These are phyloP conservation scores for Delichon dasypus DNA, from an alignment of 2,797 vertebrate genomes.

Conservation along the genomic window DNA sequence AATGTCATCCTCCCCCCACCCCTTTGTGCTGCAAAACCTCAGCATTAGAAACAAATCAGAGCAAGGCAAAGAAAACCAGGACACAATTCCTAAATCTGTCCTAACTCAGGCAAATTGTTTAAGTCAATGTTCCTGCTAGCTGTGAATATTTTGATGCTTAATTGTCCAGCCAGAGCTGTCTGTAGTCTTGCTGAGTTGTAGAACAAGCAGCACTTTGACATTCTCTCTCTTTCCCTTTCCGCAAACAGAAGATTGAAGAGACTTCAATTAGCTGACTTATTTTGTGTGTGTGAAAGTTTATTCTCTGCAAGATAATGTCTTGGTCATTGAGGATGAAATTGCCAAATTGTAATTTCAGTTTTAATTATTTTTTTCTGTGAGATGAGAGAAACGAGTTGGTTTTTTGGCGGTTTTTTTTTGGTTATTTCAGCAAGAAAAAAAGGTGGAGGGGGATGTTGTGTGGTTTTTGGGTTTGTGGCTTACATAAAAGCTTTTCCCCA, in stretches of 20 bases:
- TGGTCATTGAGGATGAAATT: not conserved
- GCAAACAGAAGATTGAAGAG: not conserved
- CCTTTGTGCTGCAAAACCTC: not conserved
- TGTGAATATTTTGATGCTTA: not conserved
- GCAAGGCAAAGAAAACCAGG: not conserved
- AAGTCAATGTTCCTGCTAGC: not conserved
- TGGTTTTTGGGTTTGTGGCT: not conserved
- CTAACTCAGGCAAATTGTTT: not conserved
- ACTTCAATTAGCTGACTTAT: not conserved
- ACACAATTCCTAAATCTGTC: not conserved
- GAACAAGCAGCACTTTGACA: not conserved
- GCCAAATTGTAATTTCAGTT: not conserved
- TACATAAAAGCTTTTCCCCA: not conserved
- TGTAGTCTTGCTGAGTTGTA: not conserved
- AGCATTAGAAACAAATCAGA: not conserved
- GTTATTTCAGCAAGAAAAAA: not conserved
- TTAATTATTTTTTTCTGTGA: not conserved
- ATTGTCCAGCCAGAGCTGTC: not conserved
- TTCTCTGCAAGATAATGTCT: not conserved
- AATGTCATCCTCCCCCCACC: not conserved
- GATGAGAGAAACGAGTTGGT: not conserved
- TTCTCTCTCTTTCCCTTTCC: not conserved
- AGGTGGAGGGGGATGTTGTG: accelerated
- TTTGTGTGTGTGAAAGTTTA: not conserved
- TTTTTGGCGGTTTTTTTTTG: too few species aligned